Percentiles rank a stretch among this genome's conserved stretches.
phyloP scores from a whole-genome alignment of 2,797 vertebrate species.

The Gymnopithys bicolor region DNA sequence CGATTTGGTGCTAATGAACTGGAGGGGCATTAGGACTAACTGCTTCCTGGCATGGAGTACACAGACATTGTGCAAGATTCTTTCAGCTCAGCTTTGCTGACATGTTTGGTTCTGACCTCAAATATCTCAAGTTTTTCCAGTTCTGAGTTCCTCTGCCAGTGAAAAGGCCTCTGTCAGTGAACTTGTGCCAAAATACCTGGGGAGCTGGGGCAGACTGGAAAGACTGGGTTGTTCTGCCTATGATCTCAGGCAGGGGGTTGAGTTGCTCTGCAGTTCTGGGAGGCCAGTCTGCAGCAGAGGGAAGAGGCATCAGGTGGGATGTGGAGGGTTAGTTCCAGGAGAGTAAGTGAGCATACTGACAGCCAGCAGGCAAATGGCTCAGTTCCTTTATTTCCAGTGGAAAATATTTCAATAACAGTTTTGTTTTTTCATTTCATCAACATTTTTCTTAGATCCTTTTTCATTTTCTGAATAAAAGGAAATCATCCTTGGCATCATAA shows the following conservation, averaged over 20 bases:
- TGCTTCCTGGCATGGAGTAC: conserved; percentile 29
- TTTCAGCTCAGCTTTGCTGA: conserved; percentile 52
- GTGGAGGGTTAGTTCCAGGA: background rate
- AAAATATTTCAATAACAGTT: conserved; percentile 34
- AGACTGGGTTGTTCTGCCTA: background rate
- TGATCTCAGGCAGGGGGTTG: conserved; percentile 16
- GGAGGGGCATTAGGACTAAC: conserved; percentile 26
- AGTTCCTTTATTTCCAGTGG: conserved; percentile 42
- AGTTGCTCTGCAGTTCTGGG: background rate
- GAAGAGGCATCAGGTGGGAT: conserved; percentile 41
- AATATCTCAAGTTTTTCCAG: conserved; percentile 58
- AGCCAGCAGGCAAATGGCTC: conserved; percentile 53
- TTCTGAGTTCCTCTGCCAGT: conserved; percentile 25
- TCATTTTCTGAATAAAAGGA: conserved; percentile 52
- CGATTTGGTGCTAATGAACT: conserved; percentile 42
- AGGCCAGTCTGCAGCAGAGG: background rate
- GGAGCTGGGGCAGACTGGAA: conserved; percentile 43
- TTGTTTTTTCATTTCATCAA: conserved; percentile 2
- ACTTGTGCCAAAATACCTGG: conserved; percentile 52
- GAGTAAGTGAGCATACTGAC: background rate
- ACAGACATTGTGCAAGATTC: conserved; percentile 51
- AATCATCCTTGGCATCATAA: conserved; percentile 16
- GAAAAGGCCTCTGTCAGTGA: conserved; percentile 5
- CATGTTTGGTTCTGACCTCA: conserved; percentile 46
- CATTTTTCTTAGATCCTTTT: conserved; percentile 37